Evolutionary conservation across 2,797 vertebrate genomes (phyloP).

Genomic region (Pachyuromys duprasi): DNA sequence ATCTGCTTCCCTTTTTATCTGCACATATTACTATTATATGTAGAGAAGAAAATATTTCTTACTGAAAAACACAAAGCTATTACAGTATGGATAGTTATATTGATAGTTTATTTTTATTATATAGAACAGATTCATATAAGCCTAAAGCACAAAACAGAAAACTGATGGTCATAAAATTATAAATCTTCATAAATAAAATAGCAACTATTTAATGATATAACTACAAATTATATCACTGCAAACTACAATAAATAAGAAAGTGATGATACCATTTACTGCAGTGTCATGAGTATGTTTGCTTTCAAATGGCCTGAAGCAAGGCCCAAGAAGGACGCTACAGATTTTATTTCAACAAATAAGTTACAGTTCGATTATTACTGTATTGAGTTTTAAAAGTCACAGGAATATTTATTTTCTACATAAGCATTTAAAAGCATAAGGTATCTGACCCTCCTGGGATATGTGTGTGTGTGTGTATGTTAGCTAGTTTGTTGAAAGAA

Average conservation of each 20-base stretch:
- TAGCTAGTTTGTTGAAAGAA: slow-evolving; percentile 58
- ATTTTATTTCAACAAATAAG: background rate
- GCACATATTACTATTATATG: background rate
- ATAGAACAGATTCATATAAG: background rate
- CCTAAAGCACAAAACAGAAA: background rate
- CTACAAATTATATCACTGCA: background rate
- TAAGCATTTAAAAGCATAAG: slow-evolving; percentile 29
- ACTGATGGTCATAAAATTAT: background rate
- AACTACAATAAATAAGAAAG: background rate
- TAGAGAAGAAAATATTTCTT: background rate
- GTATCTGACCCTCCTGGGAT: no score
- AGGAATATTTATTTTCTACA: no score
- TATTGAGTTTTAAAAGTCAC: no score
- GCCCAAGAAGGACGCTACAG: background rate
- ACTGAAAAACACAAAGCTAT: background rate
- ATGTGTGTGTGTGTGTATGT: background rate
- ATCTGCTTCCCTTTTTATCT: background rate
- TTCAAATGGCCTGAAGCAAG: slow-evolving; percentile 26
- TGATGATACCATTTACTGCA: background rate
- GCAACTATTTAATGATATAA: background rate
- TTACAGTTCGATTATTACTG: slow-evolving; percentile 15
- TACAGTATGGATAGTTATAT: background rate
- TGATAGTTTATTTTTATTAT: background rate
- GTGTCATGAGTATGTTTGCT: background rate
- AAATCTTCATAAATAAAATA: background rate